Conservation (phyloP, 2,888 invertebrate genomes). For the Mythimna ferrago region DNA sequence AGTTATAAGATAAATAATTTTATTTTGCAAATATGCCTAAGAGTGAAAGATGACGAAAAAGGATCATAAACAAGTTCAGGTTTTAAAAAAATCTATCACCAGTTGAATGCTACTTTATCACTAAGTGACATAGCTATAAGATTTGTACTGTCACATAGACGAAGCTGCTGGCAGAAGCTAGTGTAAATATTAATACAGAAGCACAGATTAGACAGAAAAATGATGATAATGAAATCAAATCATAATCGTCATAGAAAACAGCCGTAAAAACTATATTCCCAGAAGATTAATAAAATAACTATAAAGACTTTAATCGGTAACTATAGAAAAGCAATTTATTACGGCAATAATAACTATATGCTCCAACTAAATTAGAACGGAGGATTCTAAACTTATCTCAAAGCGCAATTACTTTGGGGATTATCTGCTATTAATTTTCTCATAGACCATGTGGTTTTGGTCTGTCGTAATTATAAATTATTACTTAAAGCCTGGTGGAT, state of each 20-base stretch:
- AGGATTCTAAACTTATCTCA: conserved; percentile 49
- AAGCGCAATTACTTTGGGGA: conserved; percentile 67
- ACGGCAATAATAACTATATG: conserved; percentile 32
- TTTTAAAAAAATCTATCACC: too few species aligned
- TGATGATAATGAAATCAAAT: background rate
- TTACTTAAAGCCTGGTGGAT: conserved; percentile 68
- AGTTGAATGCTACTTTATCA: too few species aligned
- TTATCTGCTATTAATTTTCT: conserved; percentile 74
- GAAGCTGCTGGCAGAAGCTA: too few species aligned
- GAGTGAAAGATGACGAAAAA: too few species aligned
- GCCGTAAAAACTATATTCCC: background rate
- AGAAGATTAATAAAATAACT: conserved; percentile 9
- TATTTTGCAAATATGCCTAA: too few species aligned
- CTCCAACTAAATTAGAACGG: conserved; percentile 43
- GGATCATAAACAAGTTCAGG: too few species aligned
- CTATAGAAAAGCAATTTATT: conserved; percentile 40
- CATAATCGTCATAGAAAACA: background rate
- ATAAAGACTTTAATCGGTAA: conserved; percentile 25
- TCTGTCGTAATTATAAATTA: conserved; percentile 74
- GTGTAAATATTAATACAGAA: too few species aligned
- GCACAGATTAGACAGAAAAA: background rate
- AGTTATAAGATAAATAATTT: too few species aligned
- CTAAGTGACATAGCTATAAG: too few species aligned
- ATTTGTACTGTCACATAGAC: too few species aligned
- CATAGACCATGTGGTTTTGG: conserved; percentile 70